Conservation (phyloP, 2,888 invertebrate species). For the Caenorhabditis macrosperma region DNA sequence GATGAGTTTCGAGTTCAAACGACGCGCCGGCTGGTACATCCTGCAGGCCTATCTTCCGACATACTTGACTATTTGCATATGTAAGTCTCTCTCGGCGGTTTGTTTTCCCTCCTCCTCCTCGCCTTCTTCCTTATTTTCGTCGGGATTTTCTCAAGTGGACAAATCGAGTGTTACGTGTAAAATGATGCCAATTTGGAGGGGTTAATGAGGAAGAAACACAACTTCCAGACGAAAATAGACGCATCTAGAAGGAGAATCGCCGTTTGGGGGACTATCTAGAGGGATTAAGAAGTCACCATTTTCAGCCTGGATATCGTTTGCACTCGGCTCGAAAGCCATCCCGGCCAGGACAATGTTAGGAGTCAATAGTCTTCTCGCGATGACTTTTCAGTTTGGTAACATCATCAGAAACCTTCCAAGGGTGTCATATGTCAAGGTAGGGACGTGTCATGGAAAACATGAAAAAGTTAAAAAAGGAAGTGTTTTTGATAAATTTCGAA, state of each 20-base stretch:
- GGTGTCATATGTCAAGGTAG: slow-evolving; percentile 79
- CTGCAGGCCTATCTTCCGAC: slow-evolving; percentile 80
- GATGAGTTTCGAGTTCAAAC: slow-evolving; percentile 79
- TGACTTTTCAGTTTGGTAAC: slow-evolving; percentile 80
- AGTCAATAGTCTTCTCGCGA: slow-evolving; percentile 78
- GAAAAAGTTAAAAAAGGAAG: too few species aligned
- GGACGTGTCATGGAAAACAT: too few species aligned
- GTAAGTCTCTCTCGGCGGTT: too few species aligned
- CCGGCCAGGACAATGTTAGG: slow-evolving; percentile 80
- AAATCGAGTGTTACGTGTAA: neutral
- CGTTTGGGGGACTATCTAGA: too few species aligned
- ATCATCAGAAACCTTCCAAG: slow-evolving; percentile 79
- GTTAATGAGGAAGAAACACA: too few species aligned
- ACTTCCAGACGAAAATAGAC: neutral
- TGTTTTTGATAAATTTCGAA: too few species aligned
- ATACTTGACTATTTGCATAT: slow-evolving; percentile 79
- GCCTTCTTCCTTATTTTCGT: neutral
- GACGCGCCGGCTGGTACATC: slow-evolving; percentile 80
- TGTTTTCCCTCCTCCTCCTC: slow-evolving; percentile 39
- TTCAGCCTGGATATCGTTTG: slow-evolving; percentile 80
- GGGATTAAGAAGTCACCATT: neutral
- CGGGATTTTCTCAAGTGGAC: neutral
- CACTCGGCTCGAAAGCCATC: slow-evolving; percentile 79
- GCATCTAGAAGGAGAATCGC: neutral
- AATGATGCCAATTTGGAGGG: slow-evolving; percentile 36